These are phyloP conservation scores for Lomographa bimaculata DNA, from an alignment of 2,888 invertebrate genomes.

Conservation along the genomic window DNA sequence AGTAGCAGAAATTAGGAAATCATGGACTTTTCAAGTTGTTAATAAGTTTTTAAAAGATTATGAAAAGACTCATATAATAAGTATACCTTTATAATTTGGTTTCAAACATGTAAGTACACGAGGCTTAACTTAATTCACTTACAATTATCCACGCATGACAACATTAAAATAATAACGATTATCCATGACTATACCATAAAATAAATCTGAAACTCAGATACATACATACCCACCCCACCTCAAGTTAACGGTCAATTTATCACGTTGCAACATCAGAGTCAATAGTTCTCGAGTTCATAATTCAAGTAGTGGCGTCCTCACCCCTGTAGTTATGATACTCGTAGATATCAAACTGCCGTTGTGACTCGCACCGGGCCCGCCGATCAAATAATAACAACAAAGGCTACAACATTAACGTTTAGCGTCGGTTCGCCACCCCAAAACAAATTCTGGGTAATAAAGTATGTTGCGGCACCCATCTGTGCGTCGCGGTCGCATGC, in stretches of 20 bases:
- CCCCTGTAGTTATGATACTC: conserved; percentile 36
- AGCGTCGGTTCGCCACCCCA: conserved; percentile 58
- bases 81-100: too few relatives aligned
- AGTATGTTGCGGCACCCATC: conserved; percentile 45
- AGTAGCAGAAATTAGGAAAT: too few relatives aligned
- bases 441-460: conserved; percentile 63
- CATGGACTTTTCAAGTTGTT: too few relatives aligned
- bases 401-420: conserved; percentile 51
- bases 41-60: too few relatives aligned
- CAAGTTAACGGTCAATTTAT: background rate
- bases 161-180: too few relatives aligned
- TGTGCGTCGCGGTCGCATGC: conserved; percentile 3
- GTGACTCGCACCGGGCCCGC: conserved; percentile 48
- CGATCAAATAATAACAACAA: conserved; percentile 54
- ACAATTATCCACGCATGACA: too few relatives aligned
- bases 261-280: conserved; percentile 5
- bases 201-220: too few relatives aligned
- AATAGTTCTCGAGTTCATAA: conserved; percentile 38
- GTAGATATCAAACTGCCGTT: conserved; percentile 32
- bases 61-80: too few relatives aligned
- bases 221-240: too few relatives aligned
- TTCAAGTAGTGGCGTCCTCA: conserved; percentile 31
- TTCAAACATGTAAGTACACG: too few relatives aligned
- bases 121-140: too few relatives aligned
- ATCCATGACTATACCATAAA: too few relatives aligned